Evolutionary conservation across 1,140 invertebrate genomes (phyloP), one percentile per base, ranked within the genome.

Genomic region (Zaprionus tsacasi): DNA sequence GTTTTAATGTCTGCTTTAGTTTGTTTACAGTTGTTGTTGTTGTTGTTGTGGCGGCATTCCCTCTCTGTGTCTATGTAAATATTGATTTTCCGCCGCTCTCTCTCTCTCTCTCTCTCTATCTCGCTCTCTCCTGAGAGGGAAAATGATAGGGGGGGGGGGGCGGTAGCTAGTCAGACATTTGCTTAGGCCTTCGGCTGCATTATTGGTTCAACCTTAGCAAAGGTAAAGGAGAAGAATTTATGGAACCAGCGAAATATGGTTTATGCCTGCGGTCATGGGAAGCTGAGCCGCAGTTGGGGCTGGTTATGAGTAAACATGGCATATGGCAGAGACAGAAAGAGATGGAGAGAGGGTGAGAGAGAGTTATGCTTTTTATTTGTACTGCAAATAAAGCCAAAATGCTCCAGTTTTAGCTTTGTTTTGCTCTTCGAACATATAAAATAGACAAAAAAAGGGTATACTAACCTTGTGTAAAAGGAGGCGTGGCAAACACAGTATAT

Each of bases 41-140:
- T n/a, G n/a, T 45, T 66, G 71, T 38, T 74, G 73, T 25, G 70
- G 66, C 27, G 40, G 64, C 64, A 59, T 58, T 65, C 27, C 50
- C 63, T 82, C 59, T 77, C 56, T 72, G 70, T 72, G 70, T 81
- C 80, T 81, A 67, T 78, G 74, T 78, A 89, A 88, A 88, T 88
- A 88, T 89, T 88, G 85, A 88, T 88, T 88, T 88, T 87, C 68
- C 74, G 71, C 60, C 45, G 45, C 48, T 55, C 48, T 21, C 7
- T 45, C 50, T 63, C 48, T 50, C 52, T 17, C 7, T 43, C 50
- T 63, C 3, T n/a, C 4, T 54, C 1, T 2, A 0, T 64, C 21
- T 21, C 21, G 21, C 21, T 21, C 21, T 21, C 21, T 2, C 21
- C 21, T 21, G 21, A 21, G 21, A 21, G 21, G 52, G 35, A n/a